Evolutionary conservation across 1,140 invertebrate species (phyloP), one percentile per base, ranked within the genome.

Genomic region (Oryctes rhinoceros): DNA sequence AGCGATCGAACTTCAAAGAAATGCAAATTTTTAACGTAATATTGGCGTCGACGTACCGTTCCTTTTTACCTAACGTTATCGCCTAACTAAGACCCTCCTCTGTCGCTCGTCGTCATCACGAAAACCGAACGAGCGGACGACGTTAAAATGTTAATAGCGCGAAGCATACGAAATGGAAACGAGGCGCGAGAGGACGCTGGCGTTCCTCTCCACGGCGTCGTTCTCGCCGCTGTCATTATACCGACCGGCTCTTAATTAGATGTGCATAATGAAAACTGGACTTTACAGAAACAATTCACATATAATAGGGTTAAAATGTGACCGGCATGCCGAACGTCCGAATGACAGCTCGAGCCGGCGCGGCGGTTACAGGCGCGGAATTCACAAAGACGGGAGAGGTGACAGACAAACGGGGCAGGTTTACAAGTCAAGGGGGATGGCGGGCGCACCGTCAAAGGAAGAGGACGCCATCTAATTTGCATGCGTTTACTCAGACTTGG

Each of bases 211-310:
- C 24, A 1, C 24, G 24, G 0, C 67, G 20, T 71, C 67, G 67
- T 71, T 13, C 9, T 67, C 10, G 65, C 30, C 65, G 65, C 18
- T 35, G 65, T 67, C 65, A 67, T 67, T 67, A 67, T 67, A 20
- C 65, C 4, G 65, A 76, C 44, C 9, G 37, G 74, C 39, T 47
- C 74, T 75, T 81, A 81, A 81, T 81, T 81, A 78, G 49, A 81
- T 81, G 80, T 78, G 76, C 80, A 81, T 81, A 81, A 81, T 81
- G 76, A 81, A 71, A 53, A 37, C 75, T 49, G 80, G 67, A 81
- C 80, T 81, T 81, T 59, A 75, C 37, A 67, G 65, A 67, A 81
- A 78, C 80, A 81, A 81, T 81, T 81, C 80, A 74, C 80, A 81
- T 81, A 81, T 81, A 78, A 76, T 78, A 24, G 44, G 59, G 80